Evolutionary conservation across 2,888 invertebrate species (phyloP).

Genomic region (Luperina testacea): DNA sequence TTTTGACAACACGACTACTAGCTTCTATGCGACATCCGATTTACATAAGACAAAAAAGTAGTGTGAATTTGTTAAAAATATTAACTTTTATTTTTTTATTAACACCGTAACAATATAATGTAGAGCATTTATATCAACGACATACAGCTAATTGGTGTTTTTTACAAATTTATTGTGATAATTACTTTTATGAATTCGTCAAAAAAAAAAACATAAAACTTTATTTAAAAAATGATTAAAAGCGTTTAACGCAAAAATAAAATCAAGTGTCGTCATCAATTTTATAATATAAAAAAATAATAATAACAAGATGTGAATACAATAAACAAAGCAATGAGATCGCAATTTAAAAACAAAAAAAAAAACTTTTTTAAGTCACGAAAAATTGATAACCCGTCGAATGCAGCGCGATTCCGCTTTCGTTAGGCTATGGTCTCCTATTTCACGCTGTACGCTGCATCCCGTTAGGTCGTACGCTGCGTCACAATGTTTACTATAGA

Average conservation of each 20-base stretch:
- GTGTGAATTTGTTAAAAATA: slow-evolving; percentile 40
- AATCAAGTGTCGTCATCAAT: slow-evolving; percentile 40
- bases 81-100: not conserved
- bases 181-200: not conserved
- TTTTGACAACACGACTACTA: slow-evolving; percentile 33
- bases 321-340: slow-evolving; percentile 67
- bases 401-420: slow-evolving; percentile 13
- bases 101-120: slow-evolving; percentile 26
- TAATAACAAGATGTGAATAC: slow-evolving; percentile 50
- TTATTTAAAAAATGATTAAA: slow-evolving; percentile 22
- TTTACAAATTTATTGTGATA: slow-evolving; percentile 38
- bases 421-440: too few species aligned
- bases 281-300: slow-evolving; percentile 30
- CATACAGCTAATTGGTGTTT: slow-evolving; percentile 45
- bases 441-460: too few species aligned
- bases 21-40: slow-evolving; percentile 30
- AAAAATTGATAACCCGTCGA: slow-evolving; percentile 6
- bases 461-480: too few species aligned
- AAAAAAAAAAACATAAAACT: slow-evolving; percentile 9
- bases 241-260: slow-evolving; percentile 56
- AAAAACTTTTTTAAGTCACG: slow-evolving; percentile 18
- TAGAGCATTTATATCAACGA: slow-evolving; percentile 40
- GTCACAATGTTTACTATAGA: too few species aligned
- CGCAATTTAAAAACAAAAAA: slow-evolving; percentile 44
- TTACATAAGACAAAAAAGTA: slow-evolving; percentile 18